Conservation (phyloP, 2,113 vertebrate species). For the Anarhynchus alexandrinus region DNA sequence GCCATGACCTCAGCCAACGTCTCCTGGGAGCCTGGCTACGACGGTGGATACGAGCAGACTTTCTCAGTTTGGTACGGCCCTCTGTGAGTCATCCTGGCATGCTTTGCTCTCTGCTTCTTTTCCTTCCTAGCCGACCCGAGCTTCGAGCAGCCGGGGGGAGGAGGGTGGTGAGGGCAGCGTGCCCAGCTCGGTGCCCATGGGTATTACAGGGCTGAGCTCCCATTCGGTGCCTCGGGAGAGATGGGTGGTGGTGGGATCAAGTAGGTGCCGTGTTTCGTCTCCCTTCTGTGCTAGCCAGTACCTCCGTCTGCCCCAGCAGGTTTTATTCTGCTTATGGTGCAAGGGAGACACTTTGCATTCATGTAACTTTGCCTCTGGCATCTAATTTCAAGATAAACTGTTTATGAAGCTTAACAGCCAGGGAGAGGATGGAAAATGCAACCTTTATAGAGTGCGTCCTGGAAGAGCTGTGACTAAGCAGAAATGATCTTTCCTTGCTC, state of each 20-base stretch:
- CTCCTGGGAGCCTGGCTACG: constrained; percentile 98
- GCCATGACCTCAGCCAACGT: constrained; percentile 96
- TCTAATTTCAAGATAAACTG: constrained; percentile 59
- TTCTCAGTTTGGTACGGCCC: constrained; percentile 99
- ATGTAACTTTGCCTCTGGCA: constrained; percentile 33
- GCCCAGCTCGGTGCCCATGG: neutral
- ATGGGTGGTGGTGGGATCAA: neutral
- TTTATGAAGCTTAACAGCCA: constrained; percentile 38
- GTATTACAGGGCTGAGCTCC: neutral
- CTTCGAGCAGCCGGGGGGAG: neutral
- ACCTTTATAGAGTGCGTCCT: constrained; percentile 20
- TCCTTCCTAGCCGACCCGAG: constrained; percentile 54
- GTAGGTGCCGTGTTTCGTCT: neutral
- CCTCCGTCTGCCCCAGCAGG: neutral
- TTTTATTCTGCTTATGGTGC: neutral
- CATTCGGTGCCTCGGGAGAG: neutral
- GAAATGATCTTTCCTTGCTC: constrained; percentile 24
- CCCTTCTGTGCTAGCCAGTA: neutral
- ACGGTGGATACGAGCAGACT: constrained; percentile 98
- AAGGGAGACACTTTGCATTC: neutral
- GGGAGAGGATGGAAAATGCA: constrained; percentile 15
- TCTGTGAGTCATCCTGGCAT: constrained; percentile 99
- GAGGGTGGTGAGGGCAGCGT: neutral
- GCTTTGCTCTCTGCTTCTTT: constrained; percentile 96
- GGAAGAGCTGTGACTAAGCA: constrained; percentile 53